Evolutionary conservation across 2,113 vertebrate genomes (phyloP).

Genomic region (Naja naja): DNA sequence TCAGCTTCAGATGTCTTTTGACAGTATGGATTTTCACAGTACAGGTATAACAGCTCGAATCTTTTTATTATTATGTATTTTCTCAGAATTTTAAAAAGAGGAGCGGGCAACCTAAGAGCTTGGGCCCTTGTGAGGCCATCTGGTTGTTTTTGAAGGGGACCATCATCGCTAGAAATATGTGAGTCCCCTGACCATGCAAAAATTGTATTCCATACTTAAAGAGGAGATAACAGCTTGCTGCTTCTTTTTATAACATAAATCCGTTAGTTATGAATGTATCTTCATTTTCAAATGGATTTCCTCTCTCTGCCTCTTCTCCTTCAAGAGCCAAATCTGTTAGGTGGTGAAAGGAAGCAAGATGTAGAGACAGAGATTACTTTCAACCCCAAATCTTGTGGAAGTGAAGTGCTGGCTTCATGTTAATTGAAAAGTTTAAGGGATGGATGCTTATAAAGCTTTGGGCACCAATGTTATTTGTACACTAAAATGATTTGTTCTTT

Average conservation of each 20-base stretch:
- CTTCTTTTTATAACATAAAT: not conserved
- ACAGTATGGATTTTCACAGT: not conserved
- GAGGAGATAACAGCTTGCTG: not conserved
- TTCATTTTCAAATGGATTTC: not conserved
- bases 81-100: not conserved
- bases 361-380: not conserved
- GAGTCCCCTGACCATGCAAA: not conserved
- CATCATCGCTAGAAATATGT: not conserved
- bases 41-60: not conserved
- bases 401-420: not conserved
- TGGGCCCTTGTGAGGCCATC: not conserved
- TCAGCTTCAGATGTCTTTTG: not conserved
- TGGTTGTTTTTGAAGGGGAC: not conserved
- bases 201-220: not conserved
- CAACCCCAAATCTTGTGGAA: not conserved
- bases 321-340: not conserved
- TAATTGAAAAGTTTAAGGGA: not conserved
- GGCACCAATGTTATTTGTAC: not conserved
- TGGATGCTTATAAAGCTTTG: not conserved
- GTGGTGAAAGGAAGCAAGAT: not conserved
- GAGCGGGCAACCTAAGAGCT: not conserved
- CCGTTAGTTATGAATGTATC: not conserved
- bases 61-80: not conserved
- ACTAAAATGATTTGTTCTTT: not conserved
- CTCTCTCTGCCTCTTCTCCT: not conserved